These are phyloP conservation scores for Drusus annulatus DNA, from an alignment of 1,140 invertebrate species.

Conservation along the genomic window DNA sequence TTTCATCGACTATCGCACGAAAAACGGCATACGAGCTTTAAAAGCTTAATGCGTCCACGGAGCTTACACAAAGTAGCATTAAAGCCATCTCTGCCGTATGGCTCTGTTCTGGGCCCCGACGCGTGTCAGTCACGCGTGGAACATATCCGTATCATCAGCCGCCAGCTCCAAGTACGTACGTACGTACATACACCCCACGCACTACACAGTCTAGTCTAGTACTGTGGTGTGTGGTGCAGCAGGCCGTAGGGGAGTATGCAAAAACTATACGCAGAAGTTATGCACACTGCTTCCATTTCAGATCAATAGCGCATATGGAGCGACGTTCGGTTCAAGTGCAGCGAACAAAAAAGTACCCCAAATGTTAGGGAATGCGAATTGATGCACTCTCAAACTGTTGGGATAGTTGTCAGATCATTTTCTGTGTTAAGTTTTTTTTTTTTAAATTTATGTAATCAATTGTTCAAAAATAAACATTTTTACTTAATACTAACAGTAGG, in stretches of 20 bases:
- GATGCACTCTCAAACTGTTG: constrained; percentile 3
- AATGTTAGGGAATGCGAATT: background rate
- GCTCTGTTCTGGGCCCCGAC: background rate
- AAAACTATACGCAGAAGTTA: constrained; percentile 13
- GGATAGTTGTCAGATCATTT: background rate
- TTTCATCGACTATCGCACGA: background rate
- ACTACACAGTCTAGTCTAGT: too few relatives aligned
- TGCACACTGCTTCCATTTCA: constrained; percentile 16
- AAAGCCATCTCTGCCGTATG: background rate
- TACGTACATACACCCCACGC: too few relatives aligned
- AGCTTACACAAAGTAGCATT: background rate
- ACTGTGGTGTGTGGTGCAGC: too few relatives aligned
- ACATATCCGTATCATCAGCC: background rate
- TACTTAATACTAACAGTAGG: too few relatives aligned
- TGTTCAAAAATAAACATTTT: too few relatives aligned
- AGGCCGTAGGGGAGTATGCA: background rate
- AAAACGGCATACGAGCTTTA: constrained; percentile 2
- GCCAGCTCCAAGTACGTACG: background rate
- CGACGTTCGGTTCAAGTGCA: constrained; percentile 44
- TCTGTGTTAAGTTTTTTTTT: too few relatives aligned
- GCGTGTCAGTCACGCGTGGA: constrained; percentile 11
- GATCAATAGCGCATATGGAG: constrained; percentile 42
- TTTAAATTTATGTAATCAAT: too few relatives aligned
- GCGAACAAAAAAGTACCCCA: constrained; percentile 25
- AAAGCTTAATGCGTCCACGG: background rate